Evolutionary conservation across 2,797 vertebrate species (phyloP).

Genomic region (Trichosurus vulpecula): DNA sequence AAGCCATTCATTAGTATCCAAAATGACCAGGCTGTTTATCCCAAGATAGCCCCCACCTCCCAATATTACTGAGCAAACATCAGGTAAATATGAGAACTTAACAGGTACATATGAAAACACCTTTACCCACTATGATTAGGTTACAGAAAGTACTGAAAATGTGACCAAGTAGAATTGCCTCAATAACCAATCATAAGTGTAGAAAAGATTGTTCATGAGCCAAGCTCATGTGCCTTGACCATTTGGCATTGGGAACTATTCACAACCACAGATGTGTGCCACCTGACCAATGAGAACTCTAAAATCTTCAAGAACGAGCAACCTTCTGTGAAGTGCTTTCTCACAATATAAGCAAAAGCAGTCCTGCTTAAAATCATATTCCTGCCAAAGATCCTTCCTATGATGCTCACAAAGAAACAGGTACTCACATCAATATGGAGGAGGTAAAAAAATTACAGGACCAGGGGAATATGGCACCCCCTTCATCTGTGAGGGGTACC

Average conservation of each 20-base stretch:
- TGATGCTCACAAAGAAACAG: background rate
- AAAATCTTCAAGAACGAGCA: background rate
- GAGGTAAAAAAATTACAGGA: background rate
- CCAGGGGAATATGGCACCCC: background rate
- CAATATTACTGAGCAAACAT: background rate
- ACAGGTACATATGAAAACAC: too few species aligned
- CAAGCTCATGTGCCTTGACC: background rate
- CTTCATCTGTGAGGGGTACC: background rate
- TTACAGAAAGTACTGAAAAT: too few species aligned
- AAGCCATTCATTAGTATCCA: background rate
- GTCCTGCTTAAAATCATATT: background rate
- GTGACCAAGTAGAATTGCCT: too few species aligned
- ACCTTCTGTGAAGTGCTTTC: too few species aligned
- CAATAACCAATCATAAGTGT: too few species aligned
- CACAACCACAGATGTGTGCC: background rate
- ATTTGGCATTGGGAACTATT: background rate
- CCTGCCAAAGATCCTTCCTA: background rate
- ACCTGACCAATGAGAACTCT: background rate
- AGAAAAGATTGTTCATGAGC: too few species aligned
- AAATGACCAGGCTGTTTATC: background rate
- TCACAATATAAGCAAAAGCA: background rate
- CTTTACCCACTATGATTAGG: too few species aligned
- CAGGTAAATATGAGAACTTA: background rate
- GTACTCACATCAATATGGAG: background rate
- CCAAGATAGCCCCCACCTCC: too few species aligned